Percentiles rank a stretch among this genome's conserved stretches.
Evolutionary conservation across 1,140 invertebrate genomes (phyloP).

Genomic region (Rhynchophorus ferrugineus): DNA sequence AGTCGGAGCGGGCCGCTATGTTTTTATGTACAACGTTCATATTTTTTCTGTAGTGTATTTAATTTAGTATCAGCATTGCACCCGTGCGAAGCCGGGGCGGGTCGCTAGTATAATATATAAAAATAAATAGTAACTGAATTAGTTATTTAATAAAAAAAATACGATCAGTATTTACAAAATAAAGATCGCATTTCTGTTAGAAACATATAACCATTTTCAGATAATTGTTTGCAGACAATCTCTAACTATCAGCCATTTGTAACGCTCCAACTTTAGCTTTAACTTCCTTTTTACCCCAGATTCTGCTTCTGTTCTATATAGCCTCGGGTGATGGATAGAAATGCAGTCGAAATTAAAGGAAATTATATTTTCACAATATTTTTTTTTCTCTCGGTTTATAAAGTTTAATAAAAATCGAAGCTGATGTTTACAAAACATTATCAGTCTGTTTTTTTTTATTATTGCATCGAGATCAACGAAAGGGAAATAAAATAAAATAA

Average conservation of each 20-base stretch:
- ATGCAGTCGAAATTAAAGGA: not conserved
- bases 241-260: not conserved
- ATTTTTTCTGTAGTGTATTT: no score
- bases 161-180: no score
- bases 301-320: not conserved
- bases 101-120: no score
- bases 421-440: not conserved
- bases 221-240: not conserved
- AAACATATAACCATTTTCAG: not conserved
- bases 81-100: no score
- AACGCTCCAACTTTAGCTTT: not conserved
- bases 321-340: not conserved
- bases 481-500: not conserved
- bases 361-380: not conserved
- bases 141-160: no score
- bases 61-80: no score
- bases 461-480: not conserved
- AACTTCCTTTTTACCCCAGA: not conserved
- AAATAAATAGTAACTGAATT: no score
- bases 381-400: not conserved
- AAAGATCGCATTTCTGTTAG: no score
- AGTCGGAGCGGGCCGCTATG: no score
- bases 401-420: not conserved
- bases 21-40: no score
- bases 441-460: not conserved